Conservation (phyloP, 1,140 invertebrate genomes). For the Drosophila mauritiana region DNA sequence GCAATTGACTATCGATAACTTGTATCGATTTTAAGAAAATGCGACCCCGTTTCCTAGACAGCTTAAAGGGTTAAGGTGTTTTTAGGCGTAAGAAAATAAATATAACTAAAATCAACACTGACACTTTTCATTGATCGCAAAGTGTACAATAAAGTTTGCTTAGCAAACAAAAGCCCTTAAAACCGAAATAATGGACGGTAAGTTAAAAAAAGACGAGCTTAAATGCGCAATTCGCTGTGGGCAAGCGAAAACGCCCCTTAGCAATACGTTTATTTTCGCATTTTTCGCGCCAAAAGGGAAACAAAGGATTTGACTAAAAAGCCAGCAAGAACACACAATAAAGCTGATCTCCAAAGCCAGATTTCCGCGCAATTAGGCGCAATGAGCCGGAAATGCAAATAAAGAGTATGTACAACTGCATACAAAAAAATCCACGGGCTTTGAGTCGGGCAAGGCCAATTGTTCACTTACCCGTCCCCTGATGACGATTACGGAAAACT, state of each 20-base stretch:
- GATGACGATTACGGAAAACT: slow-evolving; percentile 33
- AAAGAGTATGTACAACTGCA: slow-evolving; percentile 30
- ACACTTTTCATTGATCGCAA: no score
- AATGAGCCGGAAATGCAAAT: slow-evolving; percentile 77
- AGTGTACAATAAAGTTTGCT: no score
- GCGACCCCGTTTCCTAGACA: no score
- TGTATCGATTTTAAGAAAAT: no score
- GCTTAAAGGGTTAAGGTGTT: no score
- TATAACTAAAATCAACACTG: no score
- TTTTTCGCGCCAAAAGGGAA: slow-evolving; percentile 56
- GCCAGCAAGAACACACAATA: slow-evolving; percentile 18
- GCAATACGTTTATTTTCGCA: slow-evolving; percentile 18
- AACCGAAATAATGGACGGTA: no score
- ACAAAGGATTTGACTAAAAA: slow-evolving; percentile 17
- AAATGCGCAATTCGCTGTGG: slow-evolving; percentile 56
- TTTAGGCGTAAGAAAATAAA: no score
- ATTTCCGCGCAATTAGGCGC: slow-evolving; percentile 39
- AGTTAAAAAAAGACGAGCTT: slow-evolving; percentile 47
- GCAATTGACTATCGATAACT: no score
- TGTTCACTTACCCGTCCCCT: slow-evolving; percentile 64
- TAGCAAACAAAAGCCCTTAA: no score
- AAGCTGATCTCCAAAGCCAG: slow-evolving; percentile 28
- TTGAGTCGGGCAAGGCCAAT: slow-evolving; percentile 49
- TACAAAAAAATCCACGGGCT: slow-evolving; percentile 20
- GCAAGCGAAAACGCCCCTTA: slow-evolving; percentile 48